Base-by-base conservation (phyloP, 1,140 invertebrate genomes). In the Papilio aristodemus region DNA sequence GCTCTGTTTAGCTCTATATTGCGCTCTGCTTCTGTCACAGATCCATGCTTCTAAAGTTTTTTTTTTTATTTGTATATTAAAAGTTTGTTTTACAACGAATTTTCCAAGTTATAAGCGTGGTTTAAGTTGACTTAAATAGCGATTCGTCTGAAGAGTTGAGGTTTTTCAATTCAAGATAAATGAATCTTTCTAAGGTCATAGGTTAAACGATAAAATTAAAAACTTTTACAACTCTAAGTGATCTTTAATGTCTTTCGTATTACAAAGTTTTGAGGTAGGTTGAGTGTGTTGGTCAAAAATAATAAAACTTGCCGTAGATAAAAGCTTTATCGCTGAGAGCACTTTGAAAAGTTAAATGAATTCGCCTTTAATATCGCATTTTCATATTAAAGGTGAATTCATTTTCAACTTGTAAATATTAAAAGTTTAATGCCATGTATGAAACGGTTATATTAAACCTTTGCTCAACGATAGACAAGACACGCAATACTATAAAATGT, bases 301-400 rank as follows among this genome's bases (percentile, higher is more conserved):
- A 46, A 46, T 46, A 46, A 6, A 19, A 22, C 10, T 50, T 11
- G 8, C 27, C 27, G 8, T 2, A 50, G 43, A 50, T 50, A 50
- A 50, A 50, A 50, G 46, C 46, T 50, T 22, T 39, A 6, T n/a
- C 3, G 14, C 14, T 50, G 46, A 22, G n/a, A 50, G 46, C 46
- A 50, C 8, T 50, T 50, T 50, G 19, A 50, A 50, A 50, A 50
- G 46, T 22, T 50, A 22, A 50, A 50, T 50, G 9, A 50, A 50
- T 50, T 50, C 46, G 22, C 43, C 43, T 46, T 46, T 22, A 8
- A 50, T 46, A 19, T 4, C 43, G 43, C 1, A n/a, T n/a, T 32
- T 32, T 32, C 27, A 32, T 32, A 17, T 50, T n/a, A n/a, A n/a
- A n/a, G n/a, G 22, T 22, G 46, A 50, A 50, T 22, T 17, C 46